Evolutionary conservation across 1,140 invertebrate genomes (phyloP), one percentile per base, ranked within the genome.

Genomic region (Drosophila navojoa): DNA sequence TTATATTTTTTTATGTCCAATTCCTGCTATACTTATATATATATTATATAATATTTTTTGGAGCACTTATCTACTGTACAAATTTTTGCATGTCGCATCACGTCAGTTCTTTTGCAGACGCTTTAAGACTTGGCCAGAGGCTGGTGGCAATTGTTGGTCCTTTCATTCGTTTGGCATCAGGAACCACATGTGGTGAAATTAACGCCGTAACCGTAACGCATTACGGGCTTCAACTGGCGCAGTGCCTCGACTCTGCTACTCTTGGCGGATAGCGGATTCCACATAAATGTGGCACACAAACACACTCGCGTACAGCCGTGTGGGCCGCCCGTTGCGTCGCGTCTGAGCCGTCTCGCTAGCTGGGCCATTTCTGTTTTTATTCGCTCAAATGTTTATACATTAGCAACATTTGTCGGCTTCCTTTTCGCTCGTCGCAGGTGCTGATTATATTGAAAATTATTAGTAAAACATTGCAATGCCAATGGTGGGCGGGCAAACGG

Each of bases 391-490:
- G 79, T 81, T 87, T 81, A 68, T 87, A 87, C 84, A 87, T 87
- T 87, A 87, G 84, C 72, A 87, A 72, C 82, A 87, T 87, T 87
- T 86, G 81, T 53, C 50, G 49, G 29, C 45, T 54, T 52, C 44
- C 40, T 57, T 32, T 27, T 1, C 27, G 45, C 42, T 53, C 73
- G 79, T 79, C 82, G 73, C 82, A 87, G 79, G 79, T 87, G 82
- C 76, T 87, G 84, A 87, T 87, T 87, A 82, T 87, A 82, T 87
- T 87, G 82, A 79, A 87, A 87, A 87, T 87, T 87, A 87, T 87
- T 87, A 70, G 76, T 70, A 77, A 87, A 81, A 73, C 81, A 86
- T 86, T 85, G 81, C 81, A 81, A 44, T 61, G 76, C 40, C 45
- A 50, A 11, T 13, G 42, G 4, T 5, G 22, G 35, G 29, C 19